Percentiles rank a stretch among this genome's conserved stretches.
Conservation (phyloP, 2,113 vertebrate species). For the Anoura caudifer region DNA sequence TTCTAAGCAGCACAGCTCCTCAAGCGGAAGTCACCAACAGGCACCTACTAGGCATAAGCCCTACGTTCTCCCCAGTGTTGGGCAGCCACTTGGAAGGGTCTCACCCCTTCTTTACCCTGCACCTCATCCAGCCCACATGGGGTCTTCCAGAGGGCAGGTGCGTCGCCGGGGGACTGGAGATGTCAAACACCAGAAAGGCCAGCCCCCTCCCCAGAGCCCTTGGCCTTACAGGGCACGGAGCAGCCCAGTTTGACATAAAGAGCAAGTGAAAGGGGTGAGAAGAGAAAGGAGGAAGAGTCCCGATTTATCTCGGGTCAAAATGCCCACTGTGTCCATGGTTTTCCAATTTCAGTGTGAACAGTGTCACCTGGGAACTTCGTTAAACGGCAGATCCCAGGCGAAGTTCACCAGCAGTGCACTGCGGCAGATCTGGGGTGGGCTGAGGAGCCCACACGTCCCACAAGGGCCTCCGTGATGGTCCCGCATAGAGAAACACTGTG, state of each 20-base stretch:
- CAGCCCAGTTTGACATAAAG: neutral
- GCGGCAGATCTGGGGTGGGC: fast-evolving
- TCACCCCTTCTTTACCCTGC: fast-evolving
- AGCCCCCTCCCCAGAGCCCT: neutral
- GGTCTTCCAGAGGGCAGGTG: neutral
- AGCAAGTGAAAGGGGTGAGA: neutral
- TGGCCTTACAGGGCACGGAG: fast-evolving
- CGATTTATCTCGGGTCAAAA: neutral
- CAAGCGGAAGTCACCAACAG: neutral
- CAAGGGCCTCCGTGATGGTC: too few relatives aligned
- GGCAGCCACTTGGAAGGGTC: fast-evolving
- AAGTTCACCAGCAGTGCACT: neutral
- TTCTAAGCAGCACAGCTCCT: neutral
- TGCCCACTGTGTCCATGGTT: neutral
- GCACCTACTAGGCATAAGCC: neutral
- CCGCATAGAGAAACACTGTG: fast-evolving
- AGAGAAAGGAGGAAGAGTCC: neutral
- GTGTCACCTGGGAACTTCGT: neutral
- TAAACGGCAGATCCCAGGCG: neutral
- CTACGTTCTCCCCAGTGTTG: neutral
- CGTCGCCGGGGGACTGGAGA: neutral
- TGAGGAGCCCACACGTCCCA: neutral
- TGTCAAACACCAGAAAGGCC: neutral
- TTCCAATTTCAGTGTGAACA: neutral
- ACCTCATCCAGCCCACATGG: neutral